phyloP scores from a whole-genome alignment of 2,888 invertebrate genomes.

The Halictus quadricinctus region DNA sequence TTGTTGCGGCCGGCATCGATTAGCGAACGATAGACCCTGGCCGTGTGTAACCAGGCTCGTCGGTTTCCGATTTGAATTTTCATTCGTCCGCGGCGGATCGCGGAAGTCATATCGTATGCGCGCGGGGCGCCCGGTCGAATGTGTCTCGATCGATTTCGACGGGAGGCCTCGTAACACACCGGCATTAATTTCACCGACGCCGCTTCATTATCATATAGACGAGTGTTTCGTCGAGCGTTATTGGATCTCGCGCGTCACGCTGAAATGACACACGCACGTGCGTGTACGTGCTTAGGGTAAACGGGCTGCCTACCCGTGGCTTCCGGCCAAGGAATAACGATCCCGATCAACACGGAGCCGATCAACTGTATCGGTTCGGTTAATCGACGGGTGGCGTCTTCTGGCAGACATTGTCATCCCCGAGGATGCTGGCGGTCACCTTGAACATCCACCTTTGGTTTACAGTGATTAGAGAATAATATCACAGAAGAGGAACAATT shows the following conservation, averaged over 20 bases:
- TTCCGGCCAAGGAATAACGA: constrained; percentile 71
- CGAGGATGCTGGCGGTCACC: neutral
- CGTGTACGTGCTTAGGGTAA: constrained; percentile 75
- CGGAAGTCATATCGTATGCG: constrained; percentile 57
- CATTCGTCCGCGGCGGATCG: constrained; percentile 49
- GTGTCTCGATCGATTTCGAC: constrained; percentile 68
- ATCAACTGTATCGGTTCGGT: constrained; percentile 23
- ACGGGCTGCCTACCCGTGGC: constrained; percentile 66
- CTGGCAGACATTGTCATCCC: neutral
- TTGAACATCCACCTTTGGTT: too few relatives aligned
- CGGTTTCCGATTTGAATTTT: constrained; percentile 51
- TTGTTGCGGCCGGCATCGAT: constrained; percentile 25
- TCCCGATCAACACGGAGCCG: constrained; percentile 33
- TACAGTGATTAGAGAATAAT: too few relatives aligned
- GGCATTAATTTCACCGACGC: constrained; percentile 76
- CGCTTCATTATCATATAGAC: constrained; percentile 79
- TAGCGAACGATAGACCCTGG: constrained; percentile 27
- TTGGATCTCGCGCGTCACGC: constrained; percentile 72
- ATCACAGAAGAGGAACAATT: too few relatives aligned
- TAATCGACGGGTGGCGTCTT: constrained; percentile 15
- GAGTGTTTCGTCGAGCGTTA: constrained; percentile 78
- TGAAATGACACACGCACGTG: constrained; percentile 72
- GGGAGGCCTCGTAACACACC: constrained; percentile 65
- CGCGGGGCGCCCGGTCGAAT: constrained; percentile 55
- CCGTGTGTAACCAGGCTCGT: neutral